Conservation (phyloP, 1,140 invertebrate genomes). For the Eupristina koningsbergeri region DNA sequence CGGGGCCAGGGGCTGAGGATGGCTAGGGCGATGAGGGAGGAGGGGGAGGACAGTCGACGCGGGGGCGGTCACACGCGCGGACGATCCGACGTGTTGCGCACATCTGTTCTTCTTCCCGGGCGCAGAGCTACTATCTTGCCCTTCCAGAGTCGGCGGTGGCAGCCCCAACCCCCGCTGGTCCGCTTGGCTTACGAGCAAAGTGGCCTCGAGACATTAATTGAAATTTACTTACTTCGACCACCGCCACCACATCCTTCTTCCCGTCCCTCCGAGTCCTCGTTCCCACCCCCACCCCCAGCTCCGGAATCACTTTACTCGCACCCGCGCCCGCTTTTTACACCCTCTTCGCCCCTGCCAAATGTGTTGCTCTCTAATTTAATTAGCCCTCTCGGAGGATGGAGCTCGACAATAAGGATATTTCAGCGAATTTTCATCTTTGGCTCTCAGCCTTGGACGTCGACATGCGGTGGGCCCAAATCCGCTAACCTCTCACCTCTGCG, state of each 20-base stretch:
- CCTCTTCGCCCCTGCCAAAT: neutral
- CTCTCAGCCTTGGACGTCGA: neutral
- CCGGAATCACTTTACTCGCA: neutral
- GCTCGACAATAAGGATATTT: neutral
- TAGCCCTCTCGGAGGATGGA: neutral
- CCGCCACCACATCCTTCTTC: neutral
- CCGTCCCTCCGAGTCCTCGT: no score
- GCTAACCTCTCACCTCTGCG: neutral
- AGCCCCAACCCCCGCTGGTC: neutral
- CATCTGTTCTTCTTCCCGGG: conserved; percentile 36
- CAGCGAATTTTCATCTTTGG: neutral
- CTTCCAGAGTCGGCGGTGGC: neutral
- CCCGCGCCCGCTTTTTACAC: neutral
- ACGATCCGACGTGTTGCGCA: conserved; percentile 14
- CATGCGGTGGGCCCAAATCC: neutral
- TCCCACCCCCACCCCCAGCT: no score
- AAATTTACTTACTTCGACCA: conserved; percentile 47
- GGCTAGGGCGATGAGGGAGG: no score
- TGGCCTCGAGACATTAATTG: conserved; percentile 48
- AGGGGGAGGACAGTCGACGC: neutral
- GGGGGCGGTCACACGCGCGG: conserved; percentile 15
- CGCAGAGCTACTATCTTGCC: neutral
- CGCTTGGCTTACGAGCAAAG: conserved; percentile 13
- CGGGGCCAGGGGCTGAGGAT: no score
- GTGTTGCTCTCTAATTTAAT: conserved; percentile 15